Conservation (phyloP, 2,888 invertebrate genomes). For the Tineola bisselliella region DNA sequence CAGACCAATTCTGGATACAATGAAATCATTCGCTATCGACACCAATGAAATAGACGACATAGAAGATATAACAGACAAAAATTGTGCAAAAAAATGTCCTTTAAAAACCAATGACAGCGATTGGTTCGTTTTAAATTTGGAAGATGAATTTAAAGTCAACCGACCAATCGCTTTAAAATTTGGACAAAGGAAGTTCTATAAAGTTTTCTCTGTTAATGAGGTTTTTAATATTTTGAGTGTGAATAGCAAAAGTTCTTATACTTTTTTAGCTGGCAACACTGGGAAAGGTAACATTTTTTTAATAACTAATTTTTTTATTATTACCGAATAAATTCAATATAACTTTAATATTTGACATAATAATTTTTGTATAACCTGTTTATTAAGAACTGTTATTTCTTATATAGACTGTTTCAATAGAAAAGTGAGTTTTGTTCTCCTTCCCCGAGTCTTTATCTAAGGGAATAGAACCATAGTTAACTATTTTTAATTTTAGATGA, state of each 20-base stretch:
- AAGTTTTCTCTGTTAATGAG: conserved; percentile 49
- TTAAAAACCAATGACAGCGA: conserved; percentile 30
- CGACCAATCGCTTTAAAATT: conserved; percentile 56
- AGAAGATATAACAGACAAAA: not conserved
- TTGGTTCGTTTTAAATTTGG: conserved; percentile 28
- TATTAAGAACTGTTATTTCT: no score
- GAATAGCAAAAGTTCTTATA: conserved; percentile 54
- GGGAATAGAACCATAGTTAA: no score
- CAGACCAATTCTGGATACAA: conserved; percentile 78
- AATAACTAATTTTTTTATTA: no score
- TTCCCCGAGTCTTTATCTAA: no score
- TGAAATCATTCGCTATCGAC: conserved; percentile 76
- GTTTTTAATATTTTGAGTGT: conserved; percentile 55
- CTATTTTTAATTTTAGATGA: no score
- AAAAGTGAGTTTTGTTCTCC: no score
- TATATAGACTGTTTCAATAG: no score
- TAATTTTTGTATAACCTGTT: no score
- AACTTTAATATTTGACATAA: no score
- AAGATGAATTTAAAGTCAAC: conserved; percentile 22
- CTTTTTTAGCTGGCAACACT: conserved; percentile 75
- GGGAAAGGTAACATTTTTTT: conserved; percentile 71
- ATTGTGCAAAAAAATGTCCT: conserved; percentile 28
- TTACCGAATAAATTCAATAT: no score
- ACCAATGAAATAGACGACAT: conserved; percentile 26
- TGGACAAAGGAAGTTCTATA: conserved; percentile 51